Base-by-base conservation (phyloP, 2,888 invertebrate species). In the Nezara viridula region DNA sequence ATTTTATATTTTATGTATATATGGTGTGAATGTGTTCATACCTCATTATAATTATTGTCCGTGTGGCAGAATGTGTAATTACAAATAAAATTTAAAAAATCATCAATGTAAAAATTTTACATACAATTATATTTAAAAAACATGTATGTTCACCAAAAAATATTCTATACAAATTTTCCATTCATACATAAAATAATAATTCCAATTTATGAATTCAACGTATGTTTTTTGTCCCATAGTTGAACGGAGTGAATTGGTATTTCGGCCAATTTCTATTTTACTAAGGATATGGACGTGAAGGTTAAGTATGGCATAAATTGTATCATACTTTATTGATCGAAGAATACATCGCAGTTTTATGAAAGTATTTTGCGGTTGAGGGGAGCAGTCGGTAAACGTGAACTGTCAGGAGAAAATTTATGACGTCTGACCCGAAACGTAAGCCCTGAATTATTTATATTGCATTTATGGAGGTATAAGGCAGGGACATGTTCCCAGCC, bases 391-490 rank as follows among this genome's bases (percentile, higher is more conserved):
- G 4, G n/a, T 24, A 44, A 81, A 81, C 81, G 81, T 81, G 81
- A 44, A 81, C 81, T 81, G 81, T 81, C 81, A 81, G 81, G 81
- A 81, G 81, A 27, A 47, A 81, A 81, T 81, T 81, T 81, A 81
- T 47, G 81, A 81, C 40, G 81, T 40, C 81, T 81, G 47, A 81
- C 81, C 81, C 81, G 12, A 81, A 81, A 47, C n/a, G 81, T 44
- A 81, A 81, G 81, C n/a, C 21, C n/a, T 81, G 81, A 81, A 81
- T 81, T 81, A 81, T 81, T 81, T 81, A 81, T 81, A 47, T 44
- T 44, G 81, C 81, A 81, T 81, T 44, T 44, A 81, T 81, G 81
- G 81, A 81, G 81, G 81, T 44, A 81, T 81, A 81, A 37, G 81
- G 44, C 12, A 19, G 81, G 81, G 81, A 81, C 81, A 81, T 73